Evolutionary conservation across 2,797 vertebrate genomes (phyloP).

Genomic region (Mastacembelus armatus): DNA sequence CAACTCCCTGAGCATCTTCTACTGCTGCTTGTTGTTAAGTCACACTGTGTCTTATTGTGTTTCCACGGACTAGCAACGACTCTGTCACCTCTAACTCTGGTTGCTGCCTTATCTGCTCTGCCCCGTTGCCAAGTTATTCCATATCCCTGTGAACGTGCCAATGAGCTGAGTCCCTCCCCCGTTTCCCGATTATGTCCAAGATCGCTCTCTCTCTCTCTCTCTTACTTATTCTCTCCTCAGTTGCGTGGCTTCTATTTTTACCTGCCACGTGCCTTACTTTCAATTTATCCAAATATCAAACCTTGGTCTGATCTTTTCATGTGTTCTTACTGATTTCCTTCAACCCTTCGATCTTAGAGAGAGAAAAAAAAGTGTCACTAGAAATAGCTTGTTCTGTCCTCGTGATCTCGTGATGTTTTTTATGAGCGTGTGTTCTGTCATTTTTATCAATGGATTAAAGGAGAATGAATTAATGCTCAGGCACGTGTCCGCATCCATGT

Average conservation of each 20-base stretch:
- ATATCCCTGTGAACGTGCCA: neutral
- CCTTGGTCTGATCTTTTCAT: neutral
- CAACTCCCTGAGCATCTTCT: neutral
- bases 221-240: conserved; percentile 4
- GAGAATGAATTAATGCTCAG: neutral
- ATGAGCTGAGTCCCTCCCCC: neutral
- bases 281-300: conserved; percentile 10
- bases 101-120: neutral
- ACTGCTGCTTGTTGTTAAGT: neutral
- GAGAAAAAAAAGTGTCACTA: neutral
- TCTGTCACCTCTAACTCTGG: conserved; percentile 8
- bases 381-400: neutral
- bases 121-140: neutral
- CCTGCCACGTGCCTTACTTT: conserved; percentile 6
- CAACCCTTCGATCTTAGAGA: neutral
- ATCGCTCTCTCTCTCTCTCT: no score
- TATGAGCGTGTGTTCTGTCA: no score
- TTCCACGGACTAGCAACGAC: neutral
- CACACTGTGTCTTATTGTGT: conserved; percentile 6
- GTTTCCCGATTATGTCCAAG: no score
- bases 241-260: conserved; percentile 26
- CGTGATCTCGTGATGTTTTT: no score
- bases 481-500: neutral
- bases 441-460: no score
- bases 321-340: neutral